phyloP scores from a whole-genome alignment of 2,113 vertebrate species.

The Uria lomvia region DNA sequence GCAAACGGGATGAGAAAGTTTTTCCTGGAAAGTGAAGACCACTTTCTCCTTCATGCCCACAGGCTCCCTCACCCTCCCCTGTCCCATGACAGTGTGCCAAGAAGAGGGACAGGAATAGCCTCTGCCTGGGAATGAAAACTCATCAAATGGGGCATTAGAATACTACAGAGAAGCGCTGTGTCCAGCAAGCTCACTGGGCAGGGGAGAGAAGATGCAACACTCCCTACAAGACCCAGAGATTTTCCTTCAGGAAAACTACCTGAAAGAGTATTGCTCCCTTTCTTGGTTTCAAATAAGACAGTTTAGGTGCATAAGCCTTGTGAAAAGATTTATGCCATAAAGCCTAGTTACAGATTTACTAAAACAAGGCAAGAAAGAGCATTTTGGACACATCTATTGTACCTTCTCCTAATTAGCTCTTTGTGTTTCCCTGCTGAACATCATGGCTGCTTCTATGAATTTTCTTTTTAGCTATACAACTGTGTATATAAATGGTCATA shows the following conservation, averaged over 20 bases:
- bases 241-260: background rate
- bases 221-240: background rate
- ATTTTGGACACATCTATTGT: background rate
- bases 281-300: background rate
- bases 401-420: background rate
- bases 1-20: background rate
- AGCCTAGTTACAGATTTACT: background rate
- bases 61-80: background rate
- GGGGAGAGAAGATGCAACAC: background rate
- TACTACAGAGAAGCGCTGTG: background rate
- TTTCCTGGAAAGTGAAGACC: background rate
- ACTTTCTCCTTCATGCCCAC: background rate
- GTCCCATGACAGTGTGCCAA: background rate
- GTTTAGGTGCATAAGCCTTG: background rate
- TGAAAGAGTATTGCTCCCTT: background rate
- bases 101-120: background rate
- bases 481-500: background rate
- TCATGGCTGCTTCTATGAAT: background rate
- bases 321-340: background rate
- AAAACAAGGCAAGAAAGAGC: background rate
- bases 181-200: background rate
- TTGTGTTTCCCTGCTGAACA: background rate
- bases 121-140: background rate
- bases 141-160: background rate
- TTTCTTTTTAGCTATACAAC: background rate